Evolutionary conservation across 2,888 invertebrate genomes (phyloP), one percentile per base, ranked within the genome.

Genomic region (Meliscaeva auricollis): DNA sequence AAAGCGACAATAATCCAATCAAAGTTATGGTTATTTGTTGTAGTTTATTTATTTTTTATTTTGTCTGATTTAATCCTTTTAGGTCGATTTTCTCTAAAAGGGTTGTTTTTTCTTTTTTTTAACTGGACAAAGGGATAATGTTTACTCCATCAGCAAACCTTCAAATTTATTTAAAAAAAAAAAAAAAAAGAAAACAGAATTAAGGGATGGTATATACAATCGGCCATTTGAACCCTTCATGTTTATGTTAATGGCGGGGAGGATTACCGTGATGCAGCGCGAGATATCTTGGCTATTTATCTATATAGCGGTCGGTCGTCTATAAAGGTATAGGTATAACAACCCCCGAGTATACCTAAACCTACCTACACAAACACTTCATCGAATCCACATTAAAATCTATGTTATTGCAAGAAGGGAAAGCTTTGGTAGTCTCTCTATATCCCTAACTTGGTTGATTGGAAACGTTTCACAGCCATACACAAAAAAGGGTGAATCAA

Each of bases 401-500:
- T 44, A 48, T 46, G 58, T 76, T 64, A 62, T 74, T 74, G 58
- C 26, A n/a, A n/a, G 38, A 69, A 52, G 64, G 22, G 30, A 44
- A 64, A 30, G 64, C 46, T 46, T n/a, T n/a, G n/a, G n/a, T n/a
- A n/a, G 8, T 56, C 3, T 5, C 2, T 1, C 2, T 6, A 7
- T 62, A 73, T 73, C 56, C 72, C 41, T 44, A 44, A 20, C 30
- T 68, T 85, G 56, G 69, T 44, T 73, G 73, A 56, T 54, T 50
- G 22, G 38, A 26, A 68, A 72, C 64, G 69, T 80, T 75, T 56
- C 30, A 30, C 56, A 58, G 20, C 15, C 4, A 60, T 9, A 26
- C 56, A 54, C 70, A 72, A 44, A 54, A 30, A 66, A 50, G 85
- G 81, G 81, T 85, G 64, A 77, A 81, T 62, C 69, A 22, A 62